A percentile compares a stretch with the other conserved stretches of the same genome.
Conservation (phyloP, 2,797 vertebrate genomes). For the Eulemur coronatus region DNA sequence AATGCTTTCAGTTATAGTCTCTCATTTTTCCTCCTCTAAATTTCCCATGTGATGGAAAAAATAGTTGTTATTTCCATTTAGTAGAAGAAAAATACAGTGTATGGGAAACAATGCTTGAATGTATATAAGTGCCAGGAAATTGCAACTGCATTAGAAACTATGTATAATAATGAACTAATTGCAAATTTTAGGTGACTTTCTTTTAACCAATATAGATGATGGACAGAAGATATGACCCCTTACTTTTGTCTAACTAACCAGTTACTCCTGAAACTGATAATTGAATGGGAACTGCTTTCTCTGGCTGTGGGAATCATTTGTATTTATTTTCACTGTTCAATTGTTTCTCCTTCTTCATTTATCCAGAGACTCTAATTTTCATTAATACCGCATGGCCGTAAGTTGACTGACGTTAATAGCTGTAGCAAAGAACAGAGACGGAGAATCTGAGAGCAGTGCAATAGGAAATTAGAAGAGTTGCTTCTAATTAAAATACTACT, state of each 20-base stretch:
- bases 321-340: not conserved
- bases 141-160: not conserved
- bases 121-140: not conserved
- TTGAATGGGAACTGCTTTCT: not conserved
- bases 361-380: not conserved
- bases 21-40: not conserved
- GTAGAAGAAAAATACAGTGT: not conserved
- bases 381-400: not conserved
- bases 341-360: not conserved
- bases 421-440: not conserved
- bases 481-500: not conserved
- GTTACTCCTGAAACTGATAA: not conserved
- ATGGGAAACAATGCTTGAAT: not conserved
- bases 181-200: not conserved
- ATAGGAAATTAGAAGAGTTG: not conserved
- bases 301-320: not conserved
- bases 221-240: not conserved
- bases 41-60: not conserved
- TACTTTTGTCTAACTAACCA: not conserved
- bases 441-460: not conserved
- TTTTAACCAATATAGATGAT: not conserved
- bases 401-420: not conserved
- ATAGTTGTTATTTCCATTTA: not conserved
- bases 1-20: not conserved
- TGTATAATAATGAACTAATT: not conserved